These are phyloP conservation scores for Pogonocherus hispidulus DNA, from an alignment of 2,888 invertebrate species.

Conservation along the genomic window DNA sequence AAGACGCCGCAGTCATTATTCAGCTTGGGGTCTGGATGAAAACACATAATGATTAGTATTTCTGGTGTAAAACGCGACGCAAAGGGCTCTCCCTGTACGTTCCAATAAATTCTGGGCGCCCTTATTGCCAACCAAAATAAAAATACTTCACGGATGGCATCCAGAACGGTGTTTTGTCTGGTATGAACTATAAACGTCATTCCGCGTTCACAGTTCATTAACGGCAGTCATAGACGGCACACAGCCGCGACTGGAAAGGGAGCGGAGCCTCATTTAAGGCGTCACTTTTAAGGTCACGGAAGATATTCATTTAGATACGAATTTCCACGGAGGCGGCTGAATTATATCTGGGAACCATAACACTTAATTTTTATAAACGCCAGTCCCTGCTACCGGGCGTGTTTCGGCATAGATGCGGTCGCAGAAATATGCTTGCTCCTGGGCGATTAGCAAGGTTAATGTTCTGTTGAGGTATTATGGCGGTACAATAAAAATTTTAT, in stretches of 20 bases:
- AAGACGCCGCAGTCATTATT: too few relatives aligned
- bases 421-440: constrained; percentile 3
- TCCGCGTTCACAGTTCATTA: constrained; percentile 61
- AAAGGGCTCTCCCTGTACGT: neutral
- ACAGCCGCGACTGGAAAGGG: constrained; percentile 50
- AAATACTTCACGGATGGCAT: constrained; percentile 46
- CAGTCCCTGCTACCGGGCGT: constrained; percentile 13
- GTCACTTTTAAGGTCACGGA: constrained; percentile 57
- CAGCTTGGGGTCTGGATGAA: too few relatives aligned
- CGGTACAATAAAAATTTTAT: constrained; percentile 16
- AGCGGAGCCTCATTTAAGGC: constrained; percentile 52
- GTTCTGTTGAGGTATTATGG: neutral
- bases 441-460: constrained; percentile 10
- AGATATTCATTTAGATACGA: constrained; percentile 35
- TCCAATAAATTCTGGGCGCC: neutral
- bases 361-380: constrained; percentile 49
- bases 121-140: constrained; percentile 36
- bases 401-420: constrained; percentile 13
- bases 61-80: too few relatives aligned
- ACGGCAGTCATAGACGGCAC: constrained; percentile 41
- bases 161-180: constrained; percentile 50
- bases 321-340: constrained; percentile 33
- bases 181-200: constrained; percentile 59
- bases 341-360: constrained; percentile 49
- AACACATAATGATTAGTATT: too few relatives aligned